Base-by-base conservation (phyloP, 2,113 vertebrate species). In the Raja brachyura region DNA sequence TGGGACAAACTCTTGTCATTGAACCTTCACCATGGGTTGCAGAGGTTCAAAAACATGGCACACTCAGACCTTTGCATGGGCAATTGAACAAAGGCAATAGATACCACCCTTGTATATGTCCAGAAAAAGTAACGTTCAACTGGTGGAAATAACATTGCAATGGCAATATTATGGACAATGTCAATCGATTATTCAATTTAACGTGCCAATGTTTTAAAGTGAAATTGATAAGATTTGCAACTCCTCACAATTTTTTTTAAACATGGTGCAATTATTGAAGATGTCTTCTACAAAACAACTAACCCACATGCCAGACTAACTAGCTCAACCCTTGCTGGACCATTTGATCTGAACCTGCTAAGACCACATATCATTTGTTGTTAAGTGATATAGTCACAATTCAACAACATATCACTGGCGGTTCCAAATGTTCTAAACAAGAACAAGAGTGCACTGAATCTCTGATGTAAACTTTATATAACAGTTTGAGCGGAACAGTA, bases 381-480 rank as follows among this genome's bases (percentile, higher is more conserved):
- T 97, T 5, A 73, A 73, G 70, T 66, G 63, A 97, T 97, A 97
- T 97, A 3, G 39, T 48, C 39, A 48, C 39, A 48, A 48, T 48
- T 48, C n/a, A n/a, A n/a, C n/a, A n/a, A n/a, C n/a, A n/a, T n/a
- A n/a, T n/a, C n/a, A 97, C 98, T 98, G 98, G 98, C 97, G 98
- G 98, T 98, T 99, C 98, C 95, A 96, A 97, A 97, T 98, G 97
- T 96, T 99, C 97, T 97, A 99, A 99, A 99, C 98, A 99, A 98
- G 97, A 98, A 98, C 97, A 96, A 98, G 98, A 97, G 98, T 98
- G 98, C 97, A 97, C 96, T 99, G 98, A 99, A 98, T 98, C 97
- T 98, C 97, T 97, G 98, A 97, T 98, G 97, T 99, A 99, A 99
- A 99, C 98, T 98, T 99, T 99, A 98, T 98, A 98, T 97, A 98